Base-by-base conservation (phyloP, 2,888 invertebrate species). In the Pediacus dermestoides region DNA sequence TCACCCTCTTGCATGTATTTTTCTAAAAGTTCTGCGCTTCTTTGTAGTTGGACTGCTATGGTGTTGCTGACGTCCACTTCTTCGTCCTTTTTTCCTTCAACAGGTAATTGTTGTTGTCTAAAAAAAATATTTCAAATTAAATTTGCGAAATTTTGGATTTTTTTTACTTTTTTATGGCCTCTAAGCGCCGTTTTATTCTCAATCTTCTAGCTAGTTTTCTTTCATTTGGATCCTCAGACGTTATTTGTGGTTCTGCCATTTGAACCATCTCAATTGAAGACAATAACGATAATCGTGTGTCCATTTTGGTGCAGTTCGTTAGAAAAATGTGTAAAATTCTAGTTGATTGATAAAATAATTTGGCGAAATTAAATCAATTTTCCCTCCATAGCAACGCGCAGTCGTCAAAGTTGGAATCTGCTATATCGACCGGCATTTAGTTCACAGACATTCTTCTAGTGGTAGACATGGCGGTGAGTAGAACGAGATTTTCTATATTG, bases 171-270 rank as follows among this genome's bases (percentile, higher is more conserved):
- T 75, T 74, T 13, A 77, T 57, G n/a, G 75, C 77, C 39, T 80
- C 78, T 44, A 74, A 68, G 44, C 81, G 71, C 39, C 76, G 74
- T 62, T 81, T 75, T 57, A 87, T 85, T 30, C 87, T 74, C 32
- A 81, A 63, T 42, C 75, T 70, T 39, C 88, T 74, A 0, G 81
- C 87, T 25, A 80, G 72, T 66, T 85, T 86, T 52, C 88, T 69
- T 64, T 86, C 85, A 30, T 75, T 73, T 4, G 82, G 77, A 63
- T 85, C 80, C 2, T 63, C 57, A 0, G 86, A 84, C 1, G 73
- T 74, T 16, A 80, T 70, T 50, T 78, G 76, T 1, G 79, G 78
- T 51, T 78, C 79, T 13, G n/a, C n/a, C n/a, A n/a, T n/a, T n/a
- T n/a, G n/a, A n/a, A n/a, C n/a, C n/a, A n/a, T n/a, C n/a, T n/a